phyloP scores from a whole-genome alignment of 2,113 vertebrate species.

The Tympanuchus pallidicinctus region DNA sequence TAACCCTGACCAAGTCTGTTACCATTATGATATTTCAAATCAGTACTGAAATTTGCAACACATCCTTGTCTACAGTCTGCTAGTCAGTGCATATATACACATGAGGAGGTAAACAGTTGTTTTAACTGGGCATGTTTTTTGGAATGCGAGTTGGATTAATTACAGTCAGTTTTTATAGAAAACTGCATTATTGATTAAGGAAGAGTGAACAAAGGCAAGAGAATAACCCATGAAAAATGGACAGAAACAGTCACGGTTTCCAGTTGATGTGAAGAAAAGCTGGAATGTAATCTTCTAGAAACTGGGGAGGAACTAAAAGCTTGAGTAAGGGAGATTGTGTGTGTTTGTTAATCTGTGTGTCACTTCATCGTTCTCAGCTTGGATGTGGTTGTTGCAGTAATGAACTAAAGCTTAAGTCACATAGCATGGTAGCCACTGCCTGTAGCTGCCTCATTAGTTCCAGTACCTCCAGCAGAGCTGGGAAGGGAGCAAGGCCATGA shows the following conservation, averaged over 20 bases:
- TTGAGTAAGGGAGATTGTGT: no score
- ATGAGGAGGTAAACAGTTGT: not conserved
- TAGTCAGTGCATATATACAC: fast-evolving
- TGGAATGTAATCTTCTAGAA: not conserved
- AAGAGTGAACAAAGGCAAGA: not conserved
- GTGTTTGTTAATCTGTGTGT: no score
- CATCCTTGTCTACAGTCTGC: not conserved
- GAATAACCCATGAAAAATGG: not conserved
- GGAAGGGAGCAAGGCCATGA: not conserved
- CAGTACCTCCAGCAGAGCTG: not conserved
- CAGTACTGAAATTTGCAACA: not conserved
- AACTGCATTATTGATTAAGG: not conserved
- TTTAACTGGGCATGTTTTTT: not conserved
- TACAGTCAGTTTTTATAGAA: not conserved
- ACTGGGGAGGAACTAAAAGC: not conserved
- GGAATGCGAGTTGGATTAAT: not conserved
- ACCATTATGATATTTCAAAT: not conserved
- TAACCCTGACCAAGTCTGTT: not conserved
- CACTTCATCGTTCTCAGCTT: not conserved
- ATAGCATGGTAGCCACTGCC: not conserved
- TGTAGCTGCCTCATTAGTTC: not conserved
- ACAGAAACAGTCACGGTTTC: not conserved
- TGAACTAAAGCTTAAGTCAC: not conserved
- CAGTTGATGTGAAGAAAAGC: not conserved
- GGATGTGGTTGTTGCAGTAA: not conserved